Evolutionary conservation across 2,888 invertebrate species (phyloP).

Genomic region (Torymus texanus): DNA sequence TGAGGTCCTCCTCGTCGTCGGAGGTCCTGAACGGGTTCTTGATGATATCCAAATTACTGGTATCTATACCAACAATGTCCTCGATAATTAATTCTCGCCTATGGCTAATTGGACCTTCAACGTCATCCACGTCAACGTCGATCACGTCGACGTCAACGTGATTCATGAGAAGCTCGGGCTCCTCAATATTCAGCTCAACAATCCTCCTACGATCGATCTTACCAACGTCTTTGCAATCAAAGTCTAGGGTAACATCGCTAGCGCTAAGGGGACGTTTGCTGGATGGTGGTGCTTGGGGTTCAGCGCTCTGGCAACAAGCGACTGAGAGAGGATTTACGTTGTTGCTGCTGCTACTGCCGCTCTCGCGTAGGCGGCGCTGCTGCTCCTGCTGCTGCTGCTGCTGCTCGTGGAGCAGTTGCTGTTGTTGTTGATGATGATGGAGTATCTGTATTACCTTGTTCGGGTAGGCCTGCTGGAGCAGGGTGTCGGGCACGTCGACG

Average conservation of each 20-base stretch:
- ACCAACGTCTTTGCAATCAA: constrained; percentile 71
- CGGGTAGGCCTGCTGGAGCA: constrained; percentile 74
- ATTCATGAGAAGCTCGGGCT: constrained; percentile 58
- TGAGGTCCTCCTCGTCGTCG: constrained; percentile 61
- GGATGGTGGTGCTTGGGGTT: constrained; percentile 59
- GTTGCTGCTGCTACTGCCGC: background rate
- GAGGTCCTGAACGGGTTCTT: constrained; percentile 63
- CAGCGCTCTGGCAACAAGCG: constrained; percentile 49
- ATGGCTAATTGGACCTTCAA: constrained; percentile 33
- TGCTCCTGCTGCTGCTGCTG: constrained; percentile 4
- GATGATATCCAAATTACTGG: constrained; percentile 45
- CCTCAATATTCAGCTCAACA: constrained; percentile 74
- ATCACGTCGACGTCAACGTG: constrained; percentile 75
- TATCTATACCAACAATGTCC: constrained; percentile 50
- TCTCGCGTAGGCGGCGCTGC: background rate
- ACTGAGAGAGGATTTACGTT: background rate
- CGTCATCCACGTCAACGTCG: constrained; percentile 51
- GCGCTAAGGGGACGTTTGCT: constrained; percentile 69
- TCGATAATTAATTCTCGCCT: constrained; percentile 42
- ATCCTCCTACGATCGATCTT: constrained; percentile 74
- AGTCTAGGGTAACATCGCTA: constrained; percentile 70
- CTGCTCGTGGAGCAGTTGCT: background rate
- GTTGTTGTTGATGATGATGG: background rate
- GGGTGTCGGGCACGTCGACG: constrained; percentile 95
- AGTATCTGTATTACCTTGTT: constrained; percentile 74